These are phyloP conservation scores for Oryzias dopingdopingensis DNA, from an alignment of 2,797 vertebrate genomes.

Conservation along the genomic window DNA sequence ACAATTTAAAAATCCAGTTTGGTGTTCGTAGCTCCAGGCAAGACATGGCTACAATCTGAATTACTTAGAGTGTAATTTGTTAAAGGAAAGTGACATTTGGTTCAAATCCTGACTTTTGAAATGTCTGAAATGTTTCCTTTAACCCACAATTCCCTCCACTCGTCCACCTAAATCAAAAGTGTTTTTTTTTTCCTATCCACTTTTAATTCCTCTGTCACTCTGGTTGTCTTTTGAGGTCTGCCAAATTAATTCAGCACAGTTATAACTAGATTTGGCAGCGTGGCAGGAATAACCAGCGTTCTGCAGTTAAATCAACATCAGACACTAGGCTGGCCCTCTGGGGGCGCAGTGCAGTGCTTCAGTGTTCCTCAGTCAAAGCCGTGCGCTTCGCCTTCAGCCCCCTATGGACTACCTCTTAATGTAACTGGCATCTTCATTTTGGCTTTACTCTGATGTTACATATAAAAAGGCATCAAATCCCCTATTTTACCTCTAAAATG, in stretches of 20 bases:
- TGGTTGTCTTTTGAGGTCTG: conserved; percentile 55
- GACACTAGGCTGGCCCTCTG: conserved; percentile 58
- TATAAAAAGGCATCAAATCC: conserved; percentile 64
- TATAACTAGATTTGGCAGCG: conserved; percentile 70
- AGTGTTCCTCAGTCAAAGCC: conserved; percentile 63
- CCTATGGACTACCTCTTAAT: conserved; percentile 69
- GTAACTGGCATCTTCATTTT: conserved; percentile 75
- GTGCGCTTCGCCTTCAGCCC: conserved; percentile 52
- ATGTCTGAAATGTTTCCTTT: conserved; percentile 15
- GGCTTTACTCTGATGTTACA: conserved; percentile 70
- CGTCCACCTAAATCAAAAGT: conserved; percentile 39
- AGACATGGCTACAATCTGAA: conserved; percentile 25
- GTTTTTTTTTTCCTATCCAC: conserved; percentile 7
- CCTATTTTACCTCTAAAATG: conserved; percentile 70
- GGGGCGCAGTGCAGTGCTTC: conserved; percentile 54
- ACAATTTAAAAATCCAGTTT: conserved; percentile 29
- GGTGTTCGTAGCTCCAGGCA: conserved; percentile 31
- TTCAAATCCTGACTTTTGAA: conserved; percentile 5
- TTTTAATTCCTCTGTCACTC: conserved; percentile 35
- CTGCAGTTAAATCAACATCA: conserved; percentile 80
- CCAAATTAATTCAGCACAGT: conserved; percentile 75
- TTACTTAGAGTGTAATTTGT: conserved; percentile 34
- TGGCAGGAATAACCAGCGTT: conserved; percentile 69
- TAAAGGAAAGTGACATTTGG: conserved; percentile 16
- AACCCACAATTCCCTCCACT: conserved; percentile 31